Conservation (phyloP, 2,888 invertebrate species). For the Drosophila cognata region DNA sequence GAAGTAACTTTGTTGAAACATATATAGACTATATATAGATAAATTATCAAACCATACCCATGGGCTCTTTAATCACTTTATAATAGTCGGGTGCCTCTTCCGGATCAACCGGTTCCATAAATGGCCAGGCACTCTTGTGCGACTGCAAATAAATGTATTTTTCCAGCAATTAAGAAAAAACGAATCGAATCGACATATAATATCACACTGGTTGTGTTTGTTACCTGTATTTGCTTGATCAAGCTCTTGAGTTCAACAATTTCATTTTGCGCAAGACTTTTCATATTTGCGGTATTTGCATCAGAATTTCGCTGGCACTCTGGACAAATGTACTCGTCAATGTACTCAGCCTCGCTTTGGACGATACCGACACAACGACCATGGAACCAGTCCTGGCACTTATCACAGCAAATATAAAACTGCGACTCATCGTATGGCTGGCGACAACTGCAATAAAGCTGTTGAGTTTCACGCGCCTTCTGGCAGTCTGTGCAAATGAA, state of each 20-base stretch:
- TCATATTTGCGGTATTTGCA: conserved; percentile 96
- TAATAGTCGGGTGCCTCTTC: conserved; percentile 98
- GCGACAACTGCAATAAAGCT: conserved; percentile 97
- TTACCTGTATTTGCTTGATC: conserved; percentile 94
- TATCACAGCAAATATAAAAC: conserved; percentile 99
- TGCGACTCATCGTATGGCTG: conserved; percentile 99
- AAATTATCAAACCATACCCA: conserved; percentile 89
- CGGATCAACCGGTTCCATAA: conserved; percentile 98
- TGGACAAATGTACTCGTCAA: conserved; percentile 98
- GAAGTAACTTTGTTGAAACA: neutral
- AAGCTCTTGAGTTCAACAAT: conserved; percentile 93
- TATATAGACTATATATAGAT: neutral
- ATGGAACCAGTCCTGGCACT: conserved; percentile 99
- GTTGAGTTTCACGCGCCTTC: conserved; percentile 94
- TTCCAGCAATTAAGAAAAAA: neutral
- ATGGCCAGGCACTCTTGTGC: conserved; percentile 99
- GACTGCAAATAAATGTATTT: conserved; percentile 86
- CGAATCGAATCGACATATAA: neutral
- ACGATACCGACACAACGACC: conserved; percentile 98
- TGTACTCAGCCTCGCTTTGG: conserved; percentile 96
- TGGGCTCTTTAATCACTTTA: conserved; percentile 97
- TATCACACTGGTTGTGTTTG: neutral
- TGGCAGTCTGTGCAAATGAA: conserved; percentile 95
- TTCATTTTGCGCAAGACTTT: conserved; percentile 91
- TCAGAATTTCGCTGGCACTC: conserved; percentile 96